Conservation (phyloP, 2,888 invertebrate species). For the Cyrtodaria siliqua region DNA sequence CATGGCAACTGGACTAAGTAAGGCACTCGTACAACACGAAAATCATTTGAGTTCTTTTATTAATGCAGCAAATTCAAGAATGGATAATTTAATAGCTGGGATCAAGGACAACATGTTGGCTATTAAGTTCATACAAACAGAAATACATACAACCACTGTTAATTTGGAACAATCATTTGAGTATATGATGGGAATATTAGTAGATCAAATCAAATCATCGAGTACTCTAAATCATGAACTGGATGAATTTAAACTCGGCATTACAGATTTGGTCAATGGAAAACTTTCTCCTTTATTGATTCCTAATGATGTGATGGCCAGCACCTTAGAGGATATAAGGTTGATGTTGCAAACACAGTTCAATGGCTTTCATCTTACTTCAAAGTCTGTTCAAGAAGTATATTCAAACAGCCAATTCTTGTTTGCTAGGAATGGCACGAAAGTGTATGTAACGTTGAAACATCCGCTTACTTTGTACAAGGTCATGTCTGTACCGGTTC, state of each 20-base stretch:
- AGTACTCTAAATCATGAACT: conserved; percentile 24
- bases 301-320: neutral
- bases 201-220: conserved; percentile 13
- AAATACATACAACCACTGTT: neutral
- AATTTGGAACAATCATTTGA: conserved; percentile 6
- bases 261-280: conserved; percentile 20
- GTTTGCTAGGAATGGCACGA: conserved; percentile 29
- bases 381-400: too few relatives aligned
- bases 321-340: conserved; percentile 22
- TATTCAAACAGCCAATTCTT: conserved; percentile 21
- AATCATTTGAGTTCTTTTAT: conserved; percentile 44
- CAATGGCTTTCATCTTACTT: too few relatives aligned
- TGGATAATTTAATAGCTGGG: conserved; percentile 26
- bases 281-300: conserved; percentile 29
- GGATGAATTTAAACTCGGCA: conserved; percentile 15
- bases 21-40: conserved; percentile 12
- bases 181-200: conserved; percentile 4
- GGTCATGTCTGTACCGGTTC: conserved; percentile 46
- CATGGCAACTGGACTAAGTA: neutral
- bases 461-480: conserved; percentile 39
- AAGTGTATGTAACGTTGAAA: conserved; percentile 38
- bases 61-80: conserved; percentile 15
- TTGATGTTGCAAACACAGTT: too few relatives aligned
- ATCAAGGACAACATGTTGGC: conserved; percentile 19
- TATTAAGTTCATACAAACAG: conserved; percentile 11